phyloP scores from a whole-genome alignment of 2,888 invertebrate genomes.

The Pantelozetes paolii region DNA sequence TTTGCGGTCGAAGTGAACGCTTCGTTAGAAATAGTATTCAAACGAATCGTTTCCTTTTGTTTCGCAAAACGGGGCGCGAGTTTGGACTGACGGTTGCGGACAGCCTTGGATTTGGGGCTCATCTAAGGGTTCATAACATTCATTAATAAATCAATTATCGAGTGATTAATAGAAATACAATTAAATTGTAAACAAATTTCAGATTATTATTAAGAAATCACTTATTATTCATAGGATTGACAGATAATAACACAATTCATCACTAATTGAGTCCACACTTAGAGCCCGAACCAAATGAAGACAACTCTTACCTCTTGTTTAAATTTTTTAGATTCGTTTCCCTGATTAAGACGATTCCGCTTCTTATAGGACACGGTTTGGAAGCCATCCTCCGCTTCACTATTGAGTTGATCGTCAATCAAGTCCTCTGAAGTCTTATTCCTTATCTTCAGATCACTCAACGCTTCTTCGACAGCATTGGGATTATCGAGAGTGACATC shows the following conservation, averaged over 20 bases:
- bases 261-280: background rate
- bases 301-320: constrained; percentile 50
- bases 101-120: constrained; percentile 27
- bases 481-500: constrained; percentile 31
- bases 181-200: background rate
- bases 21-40: constrained; percentile 4
- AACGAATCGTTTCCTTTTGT: constrained; percentile 60
- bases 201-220: constrained; percentile 38
- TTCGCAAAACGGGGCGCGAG: constrained; percentile 70
- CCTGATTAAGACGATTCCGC: constrained; percentile 52
- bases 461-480: constrained; percentile 45
- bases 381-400: constrained; percentile 61
- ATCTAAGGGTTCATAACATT: constrained; percentile 41
- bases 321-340: constrained; percentile 53
- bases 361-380: constrained; percentile 81
- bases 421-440: constrained; percentile 53
- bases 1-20: background rate
- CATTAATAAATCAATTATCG: constrained; percentile 2
- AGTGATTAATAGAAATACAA: background rate
- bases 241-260: constrained; percentile 43
- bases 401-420: constrained; percentile 59
- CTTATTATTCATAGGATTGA: constrained; percentile 46
- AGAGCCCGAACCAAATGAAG: background rate
- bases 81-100: constrained; percentile 51
- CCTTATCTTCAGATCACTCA: constrained; percentile 47